Base-by-base conservation (phyloP, 2,888 invertebrate species). In the Melanchra persicariae region DNA sequence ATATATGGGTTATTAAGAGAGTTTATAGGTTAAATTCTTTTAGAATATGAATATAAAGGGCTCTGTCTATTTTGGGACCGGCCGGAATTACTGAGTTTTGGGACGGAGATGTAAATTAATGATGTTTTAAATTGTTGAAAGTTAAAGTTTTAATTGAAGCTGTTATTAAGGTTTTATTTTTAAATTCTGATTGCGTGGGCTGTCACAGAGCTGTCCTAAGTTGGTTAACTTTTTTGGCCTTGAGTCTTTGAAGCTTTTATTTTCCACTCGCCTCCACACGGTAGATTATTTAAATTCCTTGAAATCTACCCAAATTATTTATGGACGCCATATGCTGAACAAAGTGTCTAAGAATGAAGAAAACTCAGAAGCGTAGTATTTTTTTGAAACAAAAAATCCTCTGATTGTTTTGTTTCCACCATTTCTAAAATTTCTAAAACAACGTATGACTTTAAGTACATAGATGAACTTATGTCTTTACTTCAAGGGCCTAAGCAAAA, bases 1-100 rank as follows among this genome's bases (percentile, higher is more conserved):
- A 80, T 77, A 70, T 77, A 80, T 81, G 52, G 77, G 58, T 54
- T 81, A 73, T 67, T 66, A 81, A 45, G 43, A 60, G 45, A 57
- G 62, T 72, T 49, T 73, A 30, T 65, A 60, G 52, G 78, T 66
- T 80, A 57, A 68, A 77, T 69, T 82, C 57, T 66, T 82, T 67
- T 63, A 26, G 30, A 37, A 70, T 59, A 51, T 65, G 49, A 55
- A 54, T 61, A 43, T 55, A 43, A 64, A 77, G 37, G 57, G 40
- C 51, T n/a, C n/a, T 24, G 12, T n/a, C 10, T 47, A 54, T 65
- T 77, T 69, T 0, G 24, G 43, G 57, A 30, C 15, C 37, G 26
- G 9, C 12, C n/a, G 6, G 62, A 74, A 63, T 79, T 59, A 40
- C 26, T 8, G 15, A 47, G 40, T 72, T 77, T 66, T 17, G 24